A percentile compares a stretch with the other conserved stretches of the same genome.
phyloP scores from a whole-genome alignment of 2,888 invertebrate species.

The Myopa tessellatipennis region DNA sequence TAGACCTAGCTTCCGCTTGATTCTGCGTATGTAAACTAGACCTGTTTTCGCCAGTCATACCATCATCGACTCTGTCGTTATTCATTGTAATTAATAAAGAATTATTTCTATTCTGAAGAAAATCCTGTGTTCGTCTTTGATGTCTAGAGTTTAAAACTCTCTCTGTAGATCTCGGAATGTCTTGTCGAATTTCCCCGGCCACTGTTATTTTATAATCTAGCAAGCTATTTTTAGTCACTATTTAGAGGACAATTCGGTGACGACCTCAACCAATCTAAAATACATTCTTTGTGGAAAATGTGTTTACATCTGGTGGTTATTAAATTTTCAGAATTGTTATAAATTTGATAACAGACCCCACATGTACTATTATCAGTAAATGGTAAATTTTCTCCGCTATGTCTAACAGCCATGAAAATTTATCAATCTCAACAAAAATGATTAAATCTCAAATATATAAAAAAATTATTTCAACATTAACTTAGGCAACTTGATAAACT shows the following conservation, averaged over 20 bases:
- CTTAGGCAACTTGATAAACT: constrained; percentile 7
- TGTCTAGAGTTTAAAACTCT: not conserved
- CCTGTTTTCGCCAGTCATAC: not conserved
- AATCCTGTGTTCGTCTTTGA: not conserved
- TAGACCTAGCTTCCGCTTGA: not conserved
- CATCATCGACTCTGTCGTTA: not conserved
- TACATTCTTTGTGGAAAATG: constrained; percentile 5
- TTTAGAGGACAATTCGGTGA: constrained; percentile 16
- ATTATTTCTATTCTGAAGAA: not conserved
- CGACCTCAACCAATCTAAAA: not conserved
- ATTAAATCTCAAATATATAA: not conserved
- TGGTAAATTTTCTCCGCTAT: constrained; percentile 9
- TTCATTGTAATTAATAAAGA: constrained; percentile 7
- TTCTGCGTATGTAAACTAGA: not conserved
- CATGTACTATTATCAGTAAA: not conserved
- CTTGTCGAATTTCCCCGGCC: not conserved
- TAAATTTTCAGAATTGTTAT: constrained; percentile 2
- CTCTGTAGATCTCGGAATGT: not conserved
- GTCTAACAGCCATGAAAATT: constrained; percentile 9
- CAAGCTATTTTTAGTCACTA: constrained; percentile 1
- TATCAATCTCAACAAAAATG: not conserved
- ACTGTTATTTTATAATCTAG: constrained; percentile 6
- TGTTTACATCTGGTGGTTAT: constrained; percentile 18
- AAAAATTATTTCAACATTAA: not conserved
- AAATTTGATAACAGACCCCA: constrained; percentile 25